Evolutionary conservation across 2,113 vertebrate species (phyloP), one percentile per base, ranked within the genome.

Genomic region (Circaetus gallicus): DNA sequence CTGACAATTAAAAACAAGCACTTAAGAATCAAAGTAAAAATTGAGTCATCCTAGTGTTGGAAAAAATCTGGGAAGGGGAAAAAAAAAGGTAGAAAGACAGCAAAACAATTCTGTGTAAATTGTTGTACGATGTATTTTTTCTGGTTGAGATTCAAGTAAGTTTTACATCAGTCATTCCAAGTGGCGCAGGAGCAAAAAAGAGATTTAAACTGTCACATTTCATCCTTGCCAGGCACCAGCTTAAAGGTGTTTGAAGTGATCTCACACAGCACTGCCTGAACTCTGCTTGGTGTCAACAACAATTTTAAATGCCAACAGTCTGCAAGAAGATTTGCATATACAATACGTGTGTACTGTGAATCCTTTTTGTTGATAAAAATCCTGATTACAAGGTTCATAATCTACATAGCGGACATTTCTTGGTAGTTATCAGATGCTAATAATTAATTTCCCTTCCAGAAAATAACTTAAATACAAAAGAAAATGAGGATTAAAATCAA

Each of bases 161-260:
- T 94, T 90, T 89, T 91, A 76, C 49, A 62, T 89, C 89, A 65
- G 66, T 91, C 81, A 49, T 82, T 94, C 77, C 66, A 80, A 87
- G 69, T 82, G 66, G 73, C 0, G 0, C 49, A 45, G 86, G 73
- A 91, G 81, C 70, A 78, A 19, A 76, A 94, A 77, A 32, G 26
- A 70, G 86, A 89, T 95, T 95, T 82, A 80, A 95, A 62, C 74
- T 82, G 81, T 93, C 86, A 61, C 58, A n/a, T 91, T 93, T 93
- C 24, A 86, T 94, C 93, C 90, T 86, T 89, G 94, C 77, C 78
- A 93, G 91, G 74, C 84, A 71, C 25, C 74, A 70, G 74, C 61
- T 85, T 88, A 72, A 95, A 94, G 89, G 93, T 95, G 95, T 96
- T 94, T 90, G 91, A 90, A 87, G 89, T 62, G 78, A 87, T 94